Percentiles rank a stretch among this genome's conserved stretches.
phyloP scores from a whole-genome alignment of 1,140 invertebrate species.

The Anadara kagoshimensis region DNA sequence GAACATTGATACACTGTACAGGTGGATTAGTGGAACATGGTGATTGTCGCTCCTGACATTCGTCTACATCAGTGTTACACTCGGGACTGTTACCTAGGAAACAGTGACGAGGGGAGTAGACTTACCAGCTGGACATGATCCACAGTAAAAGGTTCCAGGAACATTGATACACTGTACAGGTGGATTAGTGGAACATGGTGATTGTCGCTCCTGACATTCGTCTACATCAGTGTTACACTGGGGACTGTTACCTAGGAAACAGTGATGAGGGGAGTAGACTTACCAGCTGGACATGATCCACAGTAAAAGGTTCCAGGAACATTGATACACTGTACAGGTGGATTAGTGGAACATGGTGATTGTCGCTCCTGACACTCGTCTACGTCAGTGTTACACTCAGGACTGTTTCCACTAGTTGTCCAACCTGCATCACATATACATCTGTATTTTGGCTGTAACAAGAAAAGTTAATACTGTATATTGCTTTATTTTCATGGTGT shows the following conservation, averaged over 20 bases:
- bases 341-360: constrained; percentile 86
- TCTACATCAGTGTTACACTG: constrained; percentile 89
- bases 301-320: constrained; percentile 89
- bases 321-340: constrained; percentile 90
- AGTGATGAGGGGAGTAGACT: too few species aligned
- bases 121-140: constrained; percentile 88
- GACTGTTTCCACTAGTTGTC: constrained; percentile 84
- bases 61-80: constrained; percentile 90
- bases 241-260: constrained; percentile 80
- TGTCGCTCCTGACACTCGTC: constrained; percentile 83
- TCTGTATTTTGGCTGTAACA: constrained; percentile 69
- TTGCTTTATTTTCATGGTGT: too few species aligned
- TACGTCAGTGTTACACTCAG: too few species aligned
- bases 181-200: constrained; percentile 87
- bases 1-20: constrained; percentile 89
- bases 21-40: constrained; percentile 87
- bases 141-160: constrained; percentile 90
- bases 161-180: constrained; percentile 88
- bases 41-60: constrained; percentile 81
- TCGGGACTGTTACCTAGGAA: too few species aligned
- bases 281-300: constrained; percentile 88
- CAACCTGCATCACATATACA: constrained; percentile 83
- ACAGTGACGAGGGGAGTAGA: too few species aligned
- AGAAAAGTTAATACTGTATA: too few species aligned
- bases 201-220: constrained; percentile 82